Base-by-base conservation (phyloP, 1,140 invertebrate genomes). In the Camponotus floridanus region DNA sequence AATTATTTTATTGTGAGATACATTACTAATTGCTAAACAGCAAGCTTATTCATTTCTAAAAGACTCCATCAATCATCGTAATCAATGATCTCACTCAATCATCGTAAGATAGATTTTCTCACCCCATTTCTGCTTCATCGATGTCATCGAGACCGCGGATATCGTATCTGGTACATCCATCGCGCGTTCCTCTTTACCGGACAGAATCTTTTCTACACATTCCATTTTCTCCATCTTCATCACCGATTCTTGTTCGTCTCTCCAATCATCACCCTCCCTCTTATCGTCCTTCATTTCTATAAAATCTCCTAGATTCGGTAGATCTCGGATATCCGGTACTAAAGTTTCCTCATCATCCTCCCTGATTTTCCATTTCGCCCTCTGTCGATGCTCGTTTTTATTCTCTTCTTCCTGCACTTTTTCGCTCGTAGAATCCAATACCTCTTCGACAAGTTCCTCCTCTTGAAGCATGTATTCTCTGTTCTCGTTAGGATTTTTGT, bases 401-500 rank as follows among this genome's bases (percentile, higher is more conserved):
- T 21, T 59, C 3, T 76, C 62, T 31, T 86, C 86, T 8, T 80
- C 65, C 4, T 79, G 61, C 0, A 65, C 55, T 4, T 90, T 42
- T 36, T 92, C 88, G 33, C 88, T 91, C 8, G 84, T 76, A 2
- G 88, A 91, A 42, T 91, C 91, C 2, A 91, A 88, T 7, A 85
- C 65, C 8, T 94, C 92, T n/a, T 94, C 90, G 3, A 92, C 86
- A 15, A 93, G 74, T 59, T 94, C 93, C 61, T 94, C 93, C 67
- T 94, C 93, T 42, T 92, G 83, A 0, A 94, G 87, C 79, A 94
- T 91, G 68, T 92, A 94, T 65, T 92, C 91, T n/a, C 91, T 86
- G 15, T 86, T 80, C 48, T 93, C 91, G 67, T 91, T 89, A 2
- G 92, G 90, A 62, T 92, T 90, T 33, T 74, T 86, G 64, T 91